Evolutionary conservation across 2,113 vertebrate species (phyloP).

Genomic region (Sinocyclocheilus anophthalmus): DNA sequence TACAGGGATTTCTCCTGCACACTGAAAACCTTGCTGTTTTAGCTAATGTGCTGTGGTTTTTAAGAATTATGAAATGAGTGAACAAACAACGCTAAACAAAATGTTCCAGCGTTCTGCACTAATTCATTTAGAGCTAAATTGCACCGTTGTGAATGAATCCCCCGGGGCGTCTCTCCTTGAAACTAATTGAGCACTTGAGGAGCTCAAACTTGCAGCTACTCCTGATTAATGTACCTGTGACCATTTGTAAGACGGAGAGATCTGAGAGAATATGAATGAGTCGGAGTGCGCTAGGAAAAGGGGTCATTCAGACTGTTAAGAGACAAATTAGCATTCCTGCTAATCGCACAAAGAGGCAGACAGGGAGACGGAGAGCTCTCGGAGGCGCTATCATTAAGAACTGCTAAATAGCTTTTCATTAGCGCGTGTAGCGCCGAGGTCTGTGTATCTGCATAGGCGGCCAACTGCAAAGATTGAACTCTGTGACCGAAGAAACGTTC

Average conservation of each 20-base stretch:
- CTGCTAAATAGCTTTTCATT: slow-evolving; percentile 58
- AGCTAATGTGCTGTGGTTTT: background rate
- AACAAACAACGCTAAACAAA: slow-evolving; percentile 48
- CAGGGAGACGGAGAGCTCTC: slow-evolving; percentile 57
- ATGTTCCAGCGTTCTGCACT: slow-evolving; percentile 32
- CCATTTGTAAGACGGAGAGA: slow-evolving; percentile 54
- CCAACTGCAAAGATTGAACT: slow-evolving; percentile 25
- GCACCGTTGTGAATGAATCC: slow-evolving; percentile 35
- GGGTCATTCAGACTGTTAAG: slow-evolving; percentile 67
- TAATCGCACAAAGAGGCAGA: slow-evolving; percentile 62
- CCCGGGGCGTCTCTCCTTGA: slow-evolving; percentile 24
- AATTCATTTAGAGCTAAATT: slow-evolving; percentile 30
- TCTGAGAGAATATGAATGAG: slow-evolving; percentile 59
- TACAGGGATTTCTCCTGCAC: background rate
- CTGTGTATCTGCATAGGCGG: slow-evolving; percentile 12
- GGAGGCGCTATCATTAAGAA: slow-evolving; percentile 65
- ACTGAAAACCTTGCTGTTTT: background rate
- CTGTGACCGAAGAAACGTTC: slow-evolving; percentile 45
- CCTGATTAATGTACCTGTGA: slow-evolving; percentile 62
- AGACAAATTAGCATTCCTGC: slow-evolving; percentile 68
- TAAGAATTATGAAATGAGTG: slow-evolving; percentile 41
- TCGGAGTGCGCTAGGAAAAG: slow-evolving; percentile 36
- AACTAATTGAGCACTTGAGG: slow-evolving; percentile 55
- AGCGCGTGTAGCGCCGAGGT: slow-evolving; percentile 28
- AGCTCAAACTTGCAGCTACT: slow-evolving; percentile 52